Base-by-base conservation (phyloP, 2,888 invertebrate genomes). In the Lycocerus yunnanus region DNA sequence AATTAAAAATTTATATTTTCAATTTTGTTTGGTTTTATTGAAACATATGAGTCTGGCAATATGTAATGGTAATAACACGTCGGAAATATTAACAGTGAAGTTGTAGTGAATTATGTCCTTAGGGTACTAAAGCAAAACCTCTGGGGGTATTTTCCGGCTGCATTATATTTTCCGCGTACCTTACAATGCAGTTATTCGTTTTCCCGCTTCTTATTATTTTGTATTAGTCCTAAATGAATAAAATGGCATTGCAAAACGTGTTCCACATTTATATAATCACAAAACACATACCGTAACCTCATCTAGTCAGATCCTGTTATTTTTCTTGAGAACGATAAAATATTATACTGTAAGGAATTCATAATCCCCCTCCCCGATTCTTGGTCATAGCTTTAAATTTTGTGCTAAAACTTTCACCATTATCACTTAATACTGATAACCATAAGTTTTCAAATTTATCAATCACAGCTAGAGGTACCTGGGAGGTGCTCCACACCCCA, bases 81-180 rank as follows among this genome's bases (percentile, higher is more conserved):
- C 2, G 13, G n/a, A 43, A 43, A 43, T n/a, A 43, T 43, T n/a
- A 43, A 43, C n/a, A 43, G 0, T 5, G n/a, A 6, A 43, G 43
- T 8, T n/a, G 2, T n/a, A n/a, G 6, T 43, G 13, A 43, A n/a
- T 43, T n/a, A 6, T n/a, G 6, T 43, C 43, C 5, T 43, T 43
- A 43, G 43, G n/a, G 43, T 1, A 8, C 6, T 1, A 43, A 43
- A 43, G 6, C 69, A 69, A 72, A 58, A 18, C 58, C 68, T 11
- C 66, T 75, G 58, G 69, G 70, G 58, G 70, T n/a, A 70, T 67
- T 73, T 67, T 73, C 65, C 61, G 58, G 27, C 43, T 70, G 66
- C 60, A 73, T 59, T 70, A 69, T 67, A 58, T 27, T 70, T 73
- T 59, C 59, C 10, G 63, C 14, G 58, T 15, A 21, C 21, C 27